phyloP scores from a whole-genome alignment of 2,888 invertebrate species.

The Cistogaster globosa region DNA sequence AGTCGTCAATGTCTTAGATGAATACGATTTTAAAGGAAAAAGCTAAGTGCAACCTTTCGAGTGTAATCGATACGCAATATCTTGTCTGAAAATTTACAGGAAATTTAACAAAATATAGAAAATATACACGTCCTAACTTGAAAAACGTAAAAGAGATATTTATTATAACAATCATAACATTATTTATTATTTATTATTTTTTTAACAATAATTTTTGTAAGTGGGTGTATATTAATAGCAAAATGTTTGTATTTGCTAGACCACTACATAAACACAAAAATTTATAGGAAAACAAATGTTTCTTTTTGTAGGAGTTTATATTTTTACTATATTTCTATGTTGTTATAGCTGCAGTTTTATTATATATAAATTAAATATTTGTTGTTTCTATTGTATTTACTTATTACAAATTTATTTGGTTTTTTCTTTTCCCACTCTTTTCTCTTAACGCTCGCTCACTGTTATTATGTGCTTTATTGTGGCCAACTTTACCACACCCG shows the following conservation, averaged over 20 bases:
- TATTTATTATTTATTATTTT: slow-evolving; percentile 20
- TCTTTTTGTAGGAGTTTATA: neutral
- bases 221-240: neutral
- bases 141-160: neutral
- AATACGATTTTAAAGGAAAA: too few species aligned
- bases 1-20: too few species aligned
- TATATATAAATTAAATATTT: slow-evolving; percentile 50
- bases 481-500: neutral
- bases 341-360: slow-evolving; percentile 29
- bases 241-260: neutral
- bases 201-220: neutral
- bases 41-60: too few species aligned
- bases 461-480: neutral
- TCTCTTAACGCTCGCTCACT: neutral
- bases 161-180: slow-evolving; percentile 36
- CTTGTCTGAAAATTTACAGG: too few species aligned
- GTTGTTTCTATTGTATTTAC: slow-evolving; percentile 37
- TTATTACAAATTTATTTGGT: slow-evolving; percentile 52
- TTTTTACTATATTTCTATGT: neutral
- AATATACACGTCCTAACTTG: too few species aligned
- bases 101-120: too few species aligned
- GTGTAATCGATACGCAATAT: too few species aligned
- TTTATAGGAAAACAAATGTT: neutral
- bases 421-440: slow-evolving; percentile 5
- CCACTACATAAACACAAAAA: neutral